phyloP scores from a whole-genome alignment of 2,797 vertebrate genomes.

The Natrix natrix region DNA sequence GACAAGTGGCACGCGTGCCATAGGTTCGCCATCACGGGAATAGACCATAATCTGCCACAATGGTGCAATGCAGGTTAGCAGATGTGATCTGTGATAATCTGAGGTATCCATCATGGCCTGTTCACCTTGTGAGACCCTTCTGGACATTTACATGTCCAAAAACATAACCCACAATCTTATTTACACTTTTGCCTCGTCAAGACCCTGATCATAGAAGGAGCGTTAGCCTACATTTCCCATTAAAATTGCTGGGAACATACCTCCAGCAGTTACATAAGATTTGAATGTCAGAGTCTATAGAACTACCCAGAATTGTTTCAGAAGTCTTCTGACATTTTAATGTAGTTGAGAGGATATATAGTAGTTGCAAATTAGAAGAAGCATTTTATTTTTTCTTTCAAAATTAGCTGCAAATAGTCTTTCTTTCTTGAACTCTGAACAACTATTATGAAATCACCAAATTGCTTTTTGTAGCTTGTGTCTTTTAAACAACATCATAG shows the following conservation, averaged over 20 bases:
- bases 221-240: not conserved
- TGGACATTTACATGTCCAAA: too few species aligned
- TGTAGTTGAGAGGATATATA: not conserved
- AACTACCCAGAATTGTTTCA: not conserved
- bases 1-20: too few species aligned
- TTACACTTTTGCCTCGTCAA: too few species aligned
- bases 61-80: too few species aligned
- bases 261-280: not conserved
- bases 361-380: not conserved
- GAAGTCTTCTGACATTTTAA: not conserved
- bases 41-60: too few species aligned
- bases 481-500: conserved; percentile 1
- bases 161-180: too few species aligned
- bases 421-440: not conserved
- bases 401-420: not conserved
- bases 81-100: too few species aligned
- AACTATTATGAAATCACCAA: conserved; percentile 13
- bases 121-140: too few species aligned
- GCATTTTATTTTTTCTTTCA: not conserved
- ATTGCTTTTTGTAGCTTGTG: conserved; percentile 14
- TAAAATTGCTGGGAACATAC: not conserved
- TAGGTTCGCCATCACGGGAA: too few species aligned
- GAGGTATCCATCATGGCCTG: too few species aligned
- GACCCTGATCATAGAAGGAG: too few species aligned
- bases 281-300: not conserved